These are phyloP conservation scores for Naso thynnoides DNA, from an alignment of 2,797 vertebrate genomes.

Conservation along the genomic window DNA sequence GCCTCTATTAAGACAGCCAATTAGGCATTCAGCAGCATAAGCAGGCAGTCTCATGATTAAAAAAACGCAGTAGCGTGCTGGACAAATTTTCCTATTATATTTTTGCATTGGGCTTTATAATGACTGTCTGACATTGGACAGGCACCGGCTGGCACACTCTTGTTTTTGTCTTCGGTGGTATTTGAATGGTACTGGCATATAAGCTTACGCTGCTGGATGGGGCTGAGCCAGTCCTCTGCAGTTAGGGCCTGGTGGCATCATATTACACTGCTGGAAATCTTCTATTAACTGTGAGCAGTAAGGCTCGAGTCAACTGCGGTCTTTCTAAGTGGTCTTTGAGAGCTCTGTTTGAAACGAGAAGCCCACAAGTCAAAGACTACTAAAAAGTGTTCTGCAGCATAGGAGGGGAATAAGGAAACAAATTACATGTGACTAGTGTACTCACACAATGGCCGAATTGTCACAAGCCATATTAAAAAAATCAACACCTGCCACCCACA, in stretches of 20 bases:
- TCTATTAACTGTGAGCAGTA: slow-evolving; percentile 61
- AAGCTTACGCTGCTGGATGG: slow-evolving; percentile 33
- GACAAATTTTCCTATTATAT: slow-evolving; percentile 57
- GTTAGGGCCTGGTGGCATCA: slow-evolving; percentile 51
- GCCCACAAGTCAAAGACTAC: background rate
- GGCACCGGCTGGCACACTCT: slow-evolving; percentile 30
- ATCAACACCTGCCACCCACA: slow-evolving; percentile 34
- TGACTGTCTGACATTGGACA: slow-evolving; percentile 43
- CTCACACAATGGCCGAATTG: slow-evolving; percentile 28
- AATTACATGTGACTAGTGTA: slow-evolving; percentile 18
- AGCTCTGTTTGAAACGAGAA: slow-evolving; percentile 39
- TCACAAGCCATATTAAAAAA: slow-evolving; percentile 33
- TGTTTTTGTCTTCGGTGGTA: slow-evolving; percentile 52
- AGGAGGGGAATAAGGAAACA: slow-evolving; percentile 23
- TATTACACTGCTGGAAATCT: slow-evolving; percentile 71
- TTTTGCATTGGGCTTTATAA: slow-evolving; percentile 40
- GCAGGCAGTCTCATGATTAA: slow-evolving; percentile 55
- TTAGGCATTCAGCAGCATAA: slow-evolving; percentile 43
- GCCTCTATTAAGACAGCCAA: slow-evolving; percentile 47
- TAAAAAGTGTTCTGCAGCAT: slow-evolving; percentile 17
- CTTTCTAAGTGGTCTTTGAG: slow-evolving; percentile 48
- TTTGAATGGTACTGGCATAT: slow-evolving; percentile 39
- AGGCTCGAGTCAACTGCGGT: slow-evolving; percentile 43
- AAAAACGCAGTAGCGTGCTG: slow-evolving; percentile 58
- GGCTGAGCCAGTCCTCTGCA: slow-evolving; percentile 50